phyloP scores from a whole-genome alignment of 2,888 invertebrate genomes.

The Orchestes rusci region DNA sequence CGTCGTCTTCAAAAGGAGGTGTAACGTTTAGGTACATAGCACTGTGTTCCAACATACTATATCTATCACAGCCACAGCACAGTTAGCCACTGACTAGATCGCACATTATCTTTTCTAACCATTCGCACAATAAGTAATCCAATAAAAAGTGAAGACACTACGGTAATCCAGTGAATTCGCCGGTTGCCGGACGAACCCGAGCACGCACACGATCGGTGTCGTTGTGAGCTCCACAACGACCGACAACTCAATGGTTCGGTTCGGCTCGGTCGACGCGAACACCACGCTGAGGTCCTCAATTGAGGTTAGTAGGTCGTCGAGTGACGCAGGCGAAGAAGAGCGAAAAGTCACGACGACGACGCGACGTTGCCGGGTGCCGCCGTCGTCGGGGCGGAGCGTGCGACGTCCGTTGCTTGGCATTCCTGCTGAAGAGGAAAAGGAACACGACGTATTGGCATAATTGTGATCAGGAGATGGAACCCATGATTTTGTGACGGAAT shows the following conservation, averaged over 20 bases:
- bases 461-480: too few relatives aligned
- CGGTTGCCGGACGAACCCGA: too few relatives aligned
- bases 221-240: constrained; percentile 30
- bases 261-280: constrained; percentile 16
- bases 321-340: constrained; percentile 46
- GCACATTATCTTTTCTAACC: constrained; percentile 11
- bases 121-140: constrained; percentile 8
- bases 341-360: constrained; percentile 15
- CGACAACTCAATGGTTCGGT: constrained; percentile 40
- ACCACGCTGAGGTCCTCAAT: constrained; percentile 46
- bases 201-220: constrained; percentile 2
- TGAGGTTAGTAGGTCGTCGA: constrained; percentile 65
- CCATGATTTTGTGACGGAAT: too few relatives aligned
- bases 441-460: too few relatives aligned
- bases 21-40: constrained; percentile 42
- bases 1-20: constrained; percentile 40
- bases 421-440: too few relatives aligned
- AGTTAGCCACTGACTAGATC: constrained; percentile 28
- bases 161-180: too few relatives aligned
- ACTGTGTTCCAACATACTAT: constrained; percentile 41
- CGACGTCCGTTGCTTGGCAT: background rate
- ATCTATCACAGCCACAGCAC: constrained; percentile 22
- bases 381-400: constrained; percentile 17
- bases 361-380: constrained; percentile 15
- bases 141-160: too few relatives aligned